Conservation (phyloP, 2,797 vertebrate species). For the Hydrocynus forskahlii region DNA sequence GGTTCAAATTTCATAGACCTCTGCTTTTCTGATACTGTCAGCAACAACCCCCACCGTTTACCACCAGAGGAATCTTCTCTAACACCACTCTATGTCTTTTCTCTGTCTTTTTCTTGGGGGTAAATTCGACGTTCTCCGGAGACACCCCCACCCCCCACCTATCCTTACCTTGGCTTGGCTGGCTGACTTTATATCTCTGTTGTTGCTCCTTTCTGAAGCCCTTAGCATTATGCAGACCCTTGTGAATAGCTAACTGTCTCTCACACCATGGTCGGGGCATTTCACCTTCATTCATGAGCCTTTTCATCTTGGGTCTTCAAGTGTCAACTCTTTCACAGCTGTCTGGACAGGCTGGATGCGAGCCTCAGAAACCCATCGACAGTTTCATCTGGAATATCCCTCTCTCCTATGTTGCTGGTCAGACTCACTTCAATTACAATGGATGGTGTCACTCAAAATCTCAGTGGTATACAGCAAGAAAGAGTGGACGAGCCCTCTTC, state of each 20-base stretch:
- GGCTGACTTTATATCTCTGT: conserved; percentile 43
- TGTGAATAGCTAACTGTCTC: conserved; percentile 51
- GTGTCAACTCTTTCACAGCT: conserved; percentile 61
- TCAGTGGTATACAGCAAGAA: conserved; percentile 24
- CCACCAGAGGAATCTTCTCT: conserved; percentile 26
- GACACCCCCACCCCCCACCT: not conserved
- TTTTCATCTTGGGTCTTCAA: conserved; percentile 53
- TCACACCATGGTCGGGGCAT: conserved; percentile 21
- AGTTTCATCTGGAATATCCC: conserved; percentile 42
- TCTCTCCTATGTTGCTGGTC: conserved; percentile 30
- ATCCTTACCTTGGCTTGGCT: conserved; percentile 26
- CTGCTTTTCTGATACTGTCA: conserved; percentile 43
- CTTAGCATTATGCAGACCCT: conserved; percentile 46
- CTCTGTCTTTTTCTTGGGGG: conserved; percentile 29
- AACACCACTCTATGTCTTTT: not conserved
- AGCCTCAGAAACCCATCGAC: conserved; percentile 33
- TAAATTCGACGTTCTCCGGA: conserved; percentile 28
- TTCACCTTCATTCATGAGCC: conserved; percentile 56
- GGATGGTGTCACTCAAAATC: conserved; percentile 48
- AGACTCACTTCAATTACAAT: conserved; percentile 26
- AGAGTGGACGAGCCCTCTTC: not conserved
- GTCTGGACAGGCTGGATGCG: conserved; percentile 54
- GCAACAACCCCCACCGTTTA: conserved; percentile 5
- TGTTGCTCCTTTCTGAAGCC: conserved; percentile 47
- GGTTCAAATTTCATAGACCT: conserved; percentile 24